A percentile compares a stretch with the other conserved stretches of the same genome.
phyloP scores from a whole-genome alignment of 2,113 vertebrate species.

The Marcusenius ussheri region DNA sequence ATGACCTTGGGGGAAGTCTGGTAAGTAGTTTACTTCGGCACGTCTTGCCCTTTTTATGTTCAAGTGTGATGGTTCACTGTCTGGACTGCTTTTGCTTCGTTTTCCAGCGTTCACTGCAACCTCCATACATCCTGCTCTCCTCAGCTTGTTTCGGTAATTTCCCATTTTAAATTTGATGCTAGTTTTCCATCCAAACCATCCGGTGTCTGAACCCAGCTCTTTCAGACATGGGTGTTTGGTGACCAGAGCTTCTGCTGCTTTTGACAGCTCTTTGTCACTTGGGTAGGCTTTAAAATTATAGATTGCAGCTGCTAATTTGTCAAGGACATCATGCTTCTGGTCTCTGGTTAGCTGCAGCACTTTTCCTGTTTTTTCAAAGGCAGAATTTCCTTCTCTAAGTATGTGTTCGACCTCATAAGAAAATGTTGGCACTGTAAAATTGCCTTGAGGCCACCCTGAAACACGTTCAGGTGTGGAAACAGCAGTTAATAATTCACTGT shows the following conservation, averaged over 20 bases:
- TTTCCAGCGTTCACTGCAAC: too few relatives aligned
- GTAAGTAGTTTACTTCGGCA: too few relatives aligned
- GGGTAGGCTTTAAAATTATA: neutral
- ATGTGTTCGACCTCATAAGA: neutral
- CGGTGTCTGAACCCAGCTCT: neutral
- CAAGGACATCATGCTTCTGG: neutral
- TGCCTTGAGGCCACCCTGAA: too few relatives aligned
- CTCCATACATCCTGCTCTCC: too few relatives aligned
- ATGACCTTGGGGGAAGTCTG: neutral
- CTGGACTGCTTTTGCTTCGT: too few relatives aligned
- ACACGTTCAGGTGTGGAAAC: too few relatives aligned
- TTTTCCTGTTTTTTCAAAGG: neutral
- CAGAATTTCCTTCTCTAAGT: neutral
- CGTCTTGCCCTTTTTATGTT: too few relatives aligned
- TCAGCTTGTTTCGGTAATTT: neutral
- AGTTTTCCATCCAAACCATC: too few relatives aligned
- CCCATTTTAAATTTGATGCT: neutral
- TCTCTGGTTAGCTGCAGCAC: constrained; percentile 1
- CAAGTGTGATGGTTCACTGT: too few relatives aligned
- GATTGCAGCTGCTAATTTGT: neutral
- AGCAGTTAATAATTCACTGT: too few relatives aligned
- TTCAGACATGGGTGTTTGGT: constrained; percentile 4
- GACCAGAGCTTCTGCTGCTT: neutral
- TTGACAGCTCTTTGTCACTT: neutral
- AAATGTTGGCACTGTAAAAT: too few relatives aligned